phyloP scores from a whole-genome alignment of 2,113 vertebrate species.

The Lates calcarifer region DNA sequence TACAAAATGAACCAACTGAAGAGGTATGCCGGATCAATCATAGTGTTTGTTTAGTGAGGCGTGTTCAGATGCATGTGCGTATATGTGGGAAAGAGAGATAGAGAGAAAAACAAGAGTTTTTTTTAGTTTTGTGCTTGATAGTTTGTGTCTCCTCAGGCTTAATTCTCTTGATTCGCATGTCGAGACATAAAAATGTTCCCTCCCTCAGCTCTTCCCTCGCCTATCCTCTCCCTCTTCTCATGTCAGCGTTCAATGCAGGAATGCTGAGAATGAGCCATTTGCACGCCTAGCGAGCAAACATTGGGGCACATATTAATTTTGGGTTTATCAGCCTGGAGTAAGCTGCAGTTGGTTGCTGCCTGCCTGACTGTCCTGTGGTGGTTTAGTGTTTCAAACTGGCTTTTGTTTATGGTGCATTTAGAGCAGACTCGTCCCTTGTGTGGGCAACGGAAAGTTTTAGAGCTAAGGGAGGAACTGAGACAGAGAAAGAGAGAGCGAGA shows the following conservation, averaged over 20 bases:
- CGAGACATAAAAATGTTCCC: neutral
- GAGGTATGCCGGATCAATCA: constrained; percentile 60
- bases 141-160: constrained; percentile 21
- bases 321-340: constrained; percentile 10
- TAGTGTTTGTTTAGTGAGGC: constrained; percentile 70
- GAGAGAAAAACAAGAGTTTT: neutral
- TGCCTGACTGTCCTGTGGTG: constrained; percentile 6
- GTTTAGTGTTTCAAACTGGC: constrained; percentile 65
- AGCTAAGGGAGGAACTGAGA: constrained; percentile 18
- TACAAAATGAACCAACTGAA: constrained; percentile 16
- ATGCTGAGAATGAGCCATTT: constrained; percentile 52
- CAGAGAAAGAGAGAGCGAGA: constrained; percentile 5
- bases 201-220: neutral
- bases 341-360: constrained; percentile 26
- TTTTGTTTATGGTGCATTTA: constrained; percentile 57
- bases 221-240: neutral
- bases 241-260: constrained; percentile 30
- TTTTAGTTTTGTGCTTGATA: constrained; percentile 6
- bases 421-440: constrained; percentile 34
- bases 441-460: constrained; percentile 32
- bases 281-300: constrained; percentile 46
- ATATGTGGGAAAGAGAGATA: neutral
- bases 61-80: constrained; percentile 45
- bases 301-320: constrained; percentile 38
- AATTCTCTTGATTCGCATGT: constrained; percentile 20